Percentiles rank a stretch among this genome's conserved stretches.
phyloP scores from a whole-genome alignment of 2,888 invertebrate genomes.

The Iselma pallidipennis region DNA sequence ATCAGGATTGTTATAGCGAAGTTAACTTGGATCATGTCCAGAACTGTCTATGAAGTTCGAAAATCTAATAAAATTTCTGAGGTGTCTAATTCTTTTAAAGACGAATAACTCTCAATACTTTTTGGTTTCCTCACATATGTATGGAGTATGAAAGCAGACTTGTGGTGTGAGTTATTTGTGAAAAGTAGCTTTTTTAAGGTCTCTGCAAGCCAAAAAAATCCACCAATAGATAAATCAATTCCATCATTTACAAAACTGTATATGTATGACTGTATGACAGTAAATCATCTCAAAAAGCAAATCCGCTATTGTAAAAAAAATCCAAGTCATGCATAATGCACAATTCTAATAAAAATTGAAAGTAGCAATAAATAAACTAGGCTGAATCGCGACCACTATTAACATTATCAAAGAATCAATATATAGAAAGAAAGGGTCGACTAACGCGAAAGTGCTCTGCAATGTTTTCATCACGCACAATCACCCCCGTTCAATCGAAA shows the following conservation, averaged over 20 bases:
- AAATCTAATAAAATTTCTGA: background rate
- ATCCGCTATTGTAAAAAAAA: no score
- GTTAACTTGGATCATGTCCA: background rate
- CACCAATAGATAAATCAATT: no score
- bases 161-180: no score
- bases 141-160: no score
- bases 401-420: background rate
- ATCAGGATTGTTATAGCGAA: background rate
- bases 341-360: no score
- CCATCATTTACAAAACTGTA: no score
- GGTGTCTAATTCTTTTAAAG: background rate
- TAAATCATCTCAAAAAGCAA: no score
- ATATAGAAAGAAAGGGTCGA: no score
- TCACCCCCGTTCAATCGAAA: slow-evolving; percentile 34
- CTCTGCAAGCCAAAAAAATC: no score
- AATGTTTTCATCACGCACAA: slow-evolving; percentile 37
- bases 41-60: background rate
- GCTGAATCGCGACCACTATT: background rate
- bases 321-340: no score
- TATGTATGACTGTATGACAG: no score
- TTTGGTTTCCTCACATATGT: background rate
- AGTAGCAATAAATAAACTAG: background rate
- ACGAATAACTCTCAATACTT: background rate
- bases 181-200: no score
- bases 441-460: slow-evolving; percentile 30